Evolutionary conservation across 1,140 invertebrate genomes (phyloP).

Genomic region (Lepidurus apus): DNA sequence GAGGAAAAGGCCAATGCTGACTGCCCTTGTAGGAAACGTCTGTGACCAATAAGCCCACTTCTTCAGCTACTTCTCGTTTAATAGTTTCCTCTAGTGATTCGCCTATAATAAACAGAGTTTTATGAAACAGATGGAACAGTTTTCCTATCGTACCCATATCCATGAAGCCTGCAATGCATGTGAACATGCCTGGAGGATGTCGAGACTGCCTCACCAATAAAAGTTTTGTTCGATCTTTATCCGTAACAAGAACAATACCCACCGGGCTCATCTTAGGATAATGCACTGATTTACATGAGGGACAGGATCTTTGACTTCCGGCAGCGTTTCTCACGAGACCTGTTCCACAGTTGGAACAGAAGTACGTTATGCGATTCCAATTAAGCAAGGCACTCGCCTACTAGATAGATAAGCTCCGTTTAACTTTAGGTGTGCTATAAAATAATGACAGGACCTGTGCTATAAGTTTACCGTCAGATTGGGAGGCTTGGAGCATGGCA

Average conservation of each 20-base stretch:
- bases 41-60: conserved; percentile 52
- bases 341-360: conserved; percentile 49
- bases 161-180: conserved; percentile 56
- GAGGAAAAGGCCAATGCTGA: conserved; percentile 56
- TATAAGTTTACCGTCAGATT: background rate
- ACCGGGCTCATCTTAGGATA: conserved; percentile 49
- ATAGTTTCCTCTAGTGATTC: conserved; percentile 54
- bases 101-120: conserved; percentile 42
- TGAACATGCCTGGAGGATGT: conserved; percentile 52
- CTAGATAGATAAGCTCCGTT: background rate
- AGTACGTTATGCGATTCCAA: conserved; percentile 47
- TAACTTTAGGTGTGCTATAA: background rate
- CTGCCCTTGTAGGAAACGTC: conserved; percentile 51
- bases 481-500: background rate
- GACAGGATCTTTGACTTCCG: conserved; percentile 44
- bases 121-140: background rate
- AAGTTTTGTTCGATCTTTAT: conserved; percentile 46
- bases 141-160: conserved; percentile 48
- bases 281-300: conserved; percentile 39
- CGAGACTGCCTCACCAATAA: conserved; percentile 51
- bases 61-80: conserved; percentile 55
- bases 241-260: conserved; percentile 52
- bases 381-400: conserved; percentile 44
- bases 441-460: background rate
- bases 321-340: conserved; percentile 42